phyloP scores from a whole-genome alignment of 2,797 vertebrate genomes.

The Limnodromus scolopaceus region DNA sequence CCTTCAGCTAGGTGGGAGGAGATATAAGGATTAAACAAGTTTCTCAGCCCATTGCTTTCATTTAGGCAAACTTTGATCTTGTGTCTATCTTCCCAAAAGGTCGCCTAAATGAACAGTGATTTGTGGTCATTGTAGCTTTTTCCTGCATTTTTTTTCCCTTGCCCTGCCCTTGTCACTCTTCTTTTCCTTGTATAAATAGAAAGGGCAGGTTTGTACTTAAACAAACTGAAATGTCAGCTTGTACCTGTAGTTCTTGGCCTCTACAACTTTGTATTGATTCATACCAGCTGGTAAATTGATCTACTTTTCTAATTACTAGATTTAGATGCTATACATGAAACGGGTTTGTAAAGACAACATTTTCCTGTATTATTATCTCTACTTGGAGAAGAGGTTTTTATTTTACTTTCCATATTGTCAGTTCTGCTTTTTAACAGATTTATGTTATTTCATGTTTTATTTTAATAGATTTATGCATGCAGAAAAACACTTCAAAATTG shows the following conservation, averaged over 20 bases:
- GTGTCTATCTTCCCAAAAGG: not conserved
- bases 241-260: not conserved
- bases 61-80: conserved; percentile 6
- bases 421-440: not conserved
- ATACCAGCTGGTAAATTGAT: not conserved
- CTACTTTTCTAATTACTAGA: not conserved
- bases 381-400: not conserved
- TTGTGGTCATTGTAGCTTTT: not conserved
- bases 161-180: not conserved
- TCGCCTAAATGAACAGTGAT: not conserved
- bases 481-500: not conserved
- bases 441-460: not conserved
- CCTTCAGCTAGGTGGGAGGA: not conserved
- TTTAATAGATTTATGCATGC: not conserved
- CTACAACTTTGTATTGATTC: not conserved
- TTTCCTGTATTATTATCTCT: not conserved
- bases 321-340: not conserved
- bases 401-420: not conserved
- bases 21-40: not conserved
- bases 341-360: not conserved
- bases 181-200: not conserved
- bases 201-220: not conserved
- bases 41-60: not conserved
- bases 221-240: not conserved
- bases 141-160: not conserved